Evolutionary conservation across 1,140 invertebrate genomes (phyloP).

Genomic region (Drosophila serrata): DNA sequence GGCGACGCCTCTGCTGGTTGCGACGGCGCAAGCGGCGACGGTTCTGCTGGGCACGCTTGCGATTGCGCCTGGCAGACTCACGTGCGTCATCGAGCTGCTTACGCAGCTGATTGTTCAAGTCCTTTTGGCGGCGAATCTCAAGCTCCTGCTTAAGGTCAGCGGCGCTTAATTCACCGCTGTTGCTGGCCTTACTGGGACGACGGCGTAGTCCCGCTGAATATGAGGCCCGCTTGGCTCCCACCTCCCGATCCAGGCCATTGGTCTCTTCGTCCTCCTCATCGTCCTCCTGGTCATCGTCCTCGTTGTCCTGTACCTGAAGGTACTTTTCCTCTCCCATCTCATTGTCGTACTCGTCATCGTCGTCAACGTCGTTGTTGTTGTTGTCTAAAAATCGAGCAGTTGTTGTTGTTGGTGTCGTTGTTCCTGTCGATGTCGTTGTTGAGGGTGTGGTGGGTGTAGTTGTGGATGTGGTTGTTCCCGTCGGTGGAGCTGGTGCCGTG

Average conservation of each 20-base stretch:
- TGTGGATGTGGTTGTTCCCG: too few species aligned
- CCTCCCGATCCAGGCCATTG: slow-evolving; percentile 1
- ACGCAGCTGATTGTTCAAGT: slow-evolving; percentile 36
- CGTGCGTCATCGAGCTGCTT: background rate
- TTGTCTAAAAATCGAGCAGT: background rate
- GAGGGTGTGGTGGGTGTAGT: background rate
- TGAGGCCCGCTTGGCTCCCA: slow-evolving; percentile 14
- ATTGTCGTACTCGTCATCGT: slow-evolving; percentile 2
- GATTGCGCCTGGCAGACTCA: background rate
- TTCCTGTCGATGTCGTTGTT: background rate
- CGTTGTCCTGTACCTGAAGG: slow-evolving; percentile 6
- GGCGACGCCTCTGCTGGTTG: background rate
- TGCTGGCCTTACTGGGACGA: background rate
- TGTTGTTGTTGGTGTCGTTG: fast-evolving
- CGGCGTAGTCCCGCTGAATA: background rate
- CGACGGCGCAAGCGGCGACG: slow-evolving; percentile 7
- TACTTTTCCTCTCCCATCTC: slow-evolving; percentile 38
- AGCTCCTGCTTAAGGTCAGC: slow-evolving; percentile 25
- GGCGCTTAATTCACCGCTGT: background rate
- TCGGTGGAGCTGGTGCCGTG: background rate
- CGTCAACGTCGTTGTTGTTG: too few species aligned
- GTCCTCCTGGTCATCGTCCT: slow-evolving; percentile 14
- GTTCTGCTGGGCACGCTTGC: background rate
- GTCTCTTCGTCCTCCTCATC: slow-evolving; percentile 9
- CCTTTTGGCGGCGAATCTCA: slow-evolving; percentile 58